Base-by-base conservation (phyloP, 1,140 invertebrate genomes). In the Lasioglossum baleicum region DNA sequence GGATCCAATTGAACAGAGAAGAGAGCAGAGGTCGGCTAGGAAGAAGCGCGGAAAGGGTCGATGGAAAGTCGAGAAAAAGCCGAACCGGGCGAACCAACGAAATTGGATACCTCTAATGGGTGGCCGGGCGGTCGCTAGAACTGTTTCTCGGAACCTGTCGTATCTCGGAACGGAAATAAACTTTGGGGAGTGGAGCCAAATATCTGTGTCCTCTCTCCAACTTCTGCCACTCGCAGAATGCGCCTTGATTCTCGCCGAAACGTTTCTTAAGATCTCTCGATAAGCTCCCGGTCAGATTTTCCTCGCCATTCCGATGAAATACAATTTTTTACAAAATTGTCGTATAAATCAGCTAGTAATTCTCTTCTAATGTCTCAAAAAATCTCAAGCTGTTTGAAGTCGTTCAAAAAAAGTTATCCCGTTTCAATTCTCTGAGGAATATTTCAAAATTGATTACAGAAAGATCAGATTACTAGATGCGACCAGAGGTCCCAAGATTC, bases 51-150 rank as follows among this genome's bases (percentile, higher is more conserved):
- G n/a, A 51, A 20, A 48, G 13, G 69, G 40, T 10, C n/a, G 51
- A 17, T 51, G 44, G 48, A 63, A 73, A 53, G 72, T 42, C 56
- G 26, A 11, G 60, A 15, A 51, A 80, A 67, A 20, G 48, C n/a
- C 10, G n/a, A 20, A 11, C n/a, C 5, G 53, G 73, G 20, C 20
- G 60, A 74, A 74, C 17, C 68, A 53, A 80, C 81, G 83, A 88
- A 87, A 88, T 90, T 90, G 88, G 87, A 88, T 90, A 89, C 74
- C 83, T 86, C 85, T 90, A 90, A 90, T 90, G 88, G 88, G 82
- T 77, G 83, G 40, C 53, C 69, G 81, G 82, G 20, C 7, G n/a
- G 61, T 69, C 76, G 68, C 64, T 80, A 80, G 44, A 3, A 82
- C 83, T 20, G 81, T 79, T 56, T 73, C 56, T 56, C 2, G 2